Evolutionary conservation across 2,113 vertebrate genomes (phyloP), one percentile per base, ranked within the genome.

Genomic region (Procapra przewalskii): DNA sequence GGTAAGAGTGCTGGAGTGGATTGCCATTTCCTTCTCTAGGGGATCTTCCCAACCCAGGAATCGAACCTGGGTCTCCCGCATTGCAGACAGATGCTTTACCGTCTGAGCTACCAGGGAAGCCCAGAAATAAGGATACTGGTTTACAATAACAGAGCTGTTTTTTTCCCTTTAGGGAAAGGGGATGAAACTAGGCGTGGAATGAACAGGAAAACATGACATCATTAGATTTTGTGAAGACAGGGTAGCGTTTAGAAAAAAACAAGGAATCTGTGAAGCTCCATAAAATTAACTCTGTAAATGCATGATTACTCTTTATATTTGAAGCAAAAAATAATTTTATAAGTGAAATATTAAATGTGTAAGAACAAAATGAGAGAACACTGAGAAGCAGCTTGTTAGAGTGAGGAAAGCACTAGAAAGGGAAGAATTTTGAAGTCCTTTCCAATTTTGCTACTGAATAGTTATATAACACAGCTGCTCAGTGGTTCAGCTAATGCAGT

Each of bases 1-100:
- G 57, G 9, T 4, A 59, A 11, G 57, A 59, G 57, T 27, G 57
- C 57, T 27, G 57, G 57, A 59, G 57, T 59, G 57, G 25, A 11
- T 11, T 59, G 57, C 10, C 57, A 59, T 59, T 59, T 59, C 57
- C 23, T 59, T 59, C 23, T 27, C 23, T 25, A 59, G 57, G 57
- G 57, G 10, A 59, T 27, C 57, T 27, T 59, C 25, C 23, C 10
- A 4, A 59, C 4, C 57, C 57, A 27, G 57, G 57, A 59, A 27
- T 59, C 9, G 0, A 59, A 27, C 57, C 10, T 1, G 0, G 10
- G 57, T 59, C 67, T 71, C 19, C 67, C 3, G 5, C 67, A 21
- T 40, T 36, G 67, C n/a, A 71, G 19, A 11, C 21, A 21, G n/a
- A 71, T 9, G 10, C 67, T 71, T 71, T 71, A 40, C 19, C n/a